phyloP scores from a whole-genome alignment of 2,797 vertebrate species.

The Crypturellus tataupa region DNA sequence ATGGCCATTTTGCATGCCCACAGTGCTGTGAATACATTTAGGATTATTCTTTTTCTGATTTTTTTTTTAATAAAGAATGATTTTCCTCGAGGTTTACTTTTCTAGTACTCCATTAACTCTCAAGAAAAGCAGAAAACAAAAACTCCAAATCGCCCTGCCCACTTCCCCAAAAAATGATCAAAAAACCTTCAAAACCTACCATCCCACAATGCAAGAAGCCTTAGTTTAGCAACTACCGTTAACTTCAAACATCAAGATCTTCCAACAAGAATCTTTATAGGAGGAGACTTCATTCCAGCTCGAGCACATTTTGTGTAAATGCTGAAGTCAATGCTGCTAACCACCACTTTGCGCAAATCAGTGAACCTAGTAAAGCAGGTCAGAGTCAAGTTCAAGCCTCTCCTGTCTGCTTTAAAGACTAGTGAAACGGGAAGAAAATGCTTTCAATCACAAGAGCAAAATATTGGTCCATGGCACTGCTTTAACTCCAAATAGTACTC shows the following conservation, averaged over 20 bases:
- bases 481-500: constrained; percentile 24
- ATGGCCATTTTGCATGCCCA: neutral
- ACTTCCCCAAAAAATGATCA: neutral
- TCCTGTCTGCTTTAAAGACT: neutral
- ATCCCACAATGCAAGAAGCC: neutral
- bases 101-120: neutral
- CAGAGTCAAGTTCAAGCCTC: neutral
- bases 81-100: neutral
- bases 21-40: neutral
- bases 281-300: neutral
- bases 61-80: neutral
- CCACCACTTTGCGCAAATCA: neutral
- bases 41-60: neutral
- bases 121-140: neutral
- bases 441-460: neutral
- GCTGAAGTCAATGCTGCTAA: neutral
- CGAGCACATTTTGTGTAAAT: neutral
- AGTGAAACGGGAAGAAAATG: neutral
- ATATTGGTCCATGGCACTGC: neutral
- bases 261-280: neutral
- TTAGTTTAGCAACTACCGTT: neutral
- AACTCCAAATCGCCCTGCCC: neutral
- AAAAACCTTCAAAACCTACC: neutral
- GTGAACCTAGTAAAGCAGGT: neutral
- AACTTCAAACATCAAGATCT: neutral